Conservation (phyloP, 2,113 vertebrate species). For the Heptranchias perlo region DNA sequence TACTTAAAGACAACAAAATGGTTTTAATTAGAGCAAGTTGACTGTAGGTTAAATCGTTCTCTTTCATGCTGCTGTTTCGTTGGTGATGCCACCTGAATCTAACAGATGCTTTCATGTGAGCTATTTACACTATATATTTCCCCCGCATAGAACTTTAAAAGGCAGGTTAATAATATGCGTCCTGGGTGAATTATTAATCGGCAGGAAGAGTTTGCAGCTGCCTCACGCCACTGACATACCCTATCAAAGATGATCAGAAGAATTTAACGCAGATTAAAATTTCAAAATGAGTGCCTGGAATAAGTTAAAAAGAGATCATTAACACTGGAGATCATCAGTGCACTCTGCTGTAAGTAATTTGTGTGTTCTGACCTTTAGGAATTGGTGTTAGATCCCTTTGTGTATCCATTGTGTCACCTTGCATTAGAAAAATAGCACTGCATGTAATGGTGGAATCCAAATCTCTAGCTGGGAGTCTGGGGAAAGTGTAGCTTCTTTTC, state of each 20-base stretch:
- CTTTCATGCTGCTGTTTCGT: not conserved
- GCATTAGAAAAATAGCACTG: slow-evolving; percentile 41
- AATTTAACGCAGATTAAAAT: slow-evolving; percentile 3
- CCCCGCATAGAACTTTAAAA: not conserved
- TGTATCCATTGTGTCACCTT: slow-evolving; percentile 41
- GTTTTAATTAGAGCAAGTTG: not conserved
- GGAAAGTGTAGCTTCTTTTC: slow-evolving; percentile 39
- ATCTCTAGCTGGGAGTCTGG: slow-evolving; percentile 39
- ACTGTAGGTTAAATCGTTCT: not conserved
- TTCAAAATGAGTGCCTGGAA: slow-evolving; percentile 22
- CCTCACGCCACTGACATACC: slow-evolving; percentile 17
- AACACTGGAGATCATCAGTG: slow-evolving; percentile 43
- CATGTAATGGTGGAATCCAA: slow-evolving; percentile 22
- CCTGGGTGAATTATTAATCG: slow-evolving; percentile 17
- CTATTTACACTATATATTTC: not conserved
- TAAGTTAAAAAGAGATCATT: slow-evolving; percentile 42
- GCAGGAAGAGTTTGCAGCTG: slow-evolving; percentile 9
- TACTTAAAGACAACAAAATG: not conserved
- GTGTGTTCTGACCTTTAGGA: slow-evolving; percentile 45
- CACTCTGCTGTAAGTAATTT: slow-evolving; percentile 44
- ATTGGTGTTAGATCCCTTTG: slow-evolving; percentile 41
- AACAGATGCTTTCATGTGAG: slow-evolving; percentile 7
- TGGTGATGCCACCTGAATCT: not conserved
- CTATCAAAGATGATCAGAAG: slow-evolving; percentile 33
- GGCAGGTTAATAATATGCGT: not conserved